Percentiles rank a stretch among this genome's conserved stretches.
These are phyloP conservation scores for Australoheros scitulus DNA, from an alignment of 2,113 vertebrate species.

Conservation along the genomic window DNA sequence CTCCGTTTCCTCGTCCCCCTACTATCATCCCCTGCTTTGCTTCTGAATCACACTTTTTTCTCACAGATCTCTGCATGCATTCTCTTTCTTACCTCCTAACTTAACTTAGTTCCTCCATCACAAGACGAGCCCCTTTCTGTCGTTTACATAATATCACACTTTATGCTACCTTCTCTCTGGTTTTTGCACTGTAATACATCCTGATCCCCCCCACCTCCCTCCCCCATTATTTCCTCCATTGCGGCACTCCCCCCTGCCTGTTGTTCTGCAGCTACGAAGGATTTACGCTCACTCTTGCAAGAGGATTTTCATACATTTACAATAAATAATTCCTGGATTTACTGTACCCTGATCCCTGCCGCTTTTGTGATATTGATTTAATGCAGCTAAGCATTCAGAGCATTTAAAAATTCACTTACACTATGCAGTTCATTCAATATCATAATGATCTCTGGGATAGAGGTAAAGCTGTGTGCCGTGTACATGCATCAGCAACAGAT, in stretches of 20 bases:
- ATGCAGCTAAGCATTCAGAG: constrained; percentile 58
- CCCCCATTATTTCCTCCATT: background rate
- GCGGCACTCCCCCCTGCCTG: constrained; percentile 24
- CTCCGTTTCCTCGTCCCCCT: constrained; percentile 25
- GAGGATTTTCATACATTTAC: constrained; percentile 76
- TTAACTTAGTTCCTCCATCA: background rate
- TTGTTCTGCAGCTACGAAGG: constrained; percentile 63
- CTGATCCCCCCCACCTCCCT: background rate
- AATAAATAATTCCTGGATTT: constrained; percentile 78
- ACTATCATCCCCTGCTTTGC: constrained; percentile 24
- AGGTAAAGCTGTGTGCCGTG: background rate
- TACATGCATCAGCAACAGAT: constrained; percentile 16
- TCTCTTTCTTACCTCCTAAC: constrained; percentile 1
- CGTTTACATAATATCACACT: constrained; percentile 25
- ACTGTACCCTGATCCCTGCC: constrained; percentile 62
- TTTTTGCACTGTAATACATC: constrained; percentile 35
- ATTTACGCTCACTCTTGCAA: constrained; percentile 59
- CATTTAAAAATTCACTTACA: constrained; percentile 66
- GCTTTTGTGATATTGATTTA: constrained; percentile 77
- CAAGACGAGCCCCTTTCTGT: background rate
- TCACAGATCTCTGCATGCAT: constrained; percentile 21
- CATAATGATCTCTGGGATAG: constrained; percentile 44
- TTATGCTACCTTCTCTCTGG: constrained; percentile 6
- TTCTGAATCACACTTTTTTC: constrained; percentile 2
- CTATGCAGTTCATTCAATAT: constrained; percentile 35